Evolutionary conservation across 2,888 invertebrate genomes (phyloP), one percentile per base, ranked within the genome.

Genomic region (Scotopteryx bipunctaria): DNA sequence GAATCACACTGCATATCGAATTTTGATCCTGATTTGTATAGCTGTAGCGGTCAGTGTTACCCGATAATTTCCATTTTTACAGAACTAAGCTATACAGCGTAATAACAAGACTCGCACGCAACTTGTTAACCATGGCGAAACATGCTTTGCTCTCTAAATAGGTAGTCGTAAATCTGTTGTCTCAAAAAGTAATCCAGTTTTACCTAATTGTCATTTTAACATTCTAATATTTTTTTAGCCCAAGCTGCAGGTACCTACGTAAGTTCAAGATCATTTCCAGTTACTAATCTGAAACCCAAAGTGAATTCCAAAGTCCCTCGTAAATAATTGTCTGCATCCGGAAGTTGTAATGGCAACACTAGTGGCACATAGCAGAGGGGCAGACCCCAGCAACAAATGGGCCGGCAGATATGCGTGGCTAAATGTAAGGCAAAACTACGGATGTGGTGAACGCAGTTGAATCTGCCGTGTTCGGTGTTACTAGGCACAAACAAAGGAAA

Each of bases 1-100:
- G 74, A 80, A 83, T 82, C 81, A 81, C 78, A 63, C 74, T 71
- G 75, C 76, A 82, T 83, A 83, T 83, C 77, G 81, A 78, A 79
- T 82, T 85, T 82, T 81, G 81, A 83, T 80, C 75, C 76, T 81
- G 81, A 83, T 85, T 84, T 82, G 83, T 78, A 69, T 77, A 70
- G 67, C 64, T 43, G 60, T 16, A 44, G 31, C 37, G 32, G 48
- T 11, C 38, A 55, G 48, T 35, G 55, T 44, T 52, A 51, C 41
- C 52, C 41, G 46, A 55, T 55, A 55, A 41, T 54, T 17, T 17
- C 31, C 23, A 9, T 54, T 54, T 51, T 35, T 57, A 45, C 46
- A 40, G 50, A 44, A 11, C 5, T 5, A 8, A 8, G 2, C n/a
- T n/a, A n/a, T n/a, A n/a, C n/a, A n/a, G n/a, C n/a, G n/a, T n/a